Evolutionary conservation across 2,797 vertebrate genomes (phyloP).

Genomic region (Lithobates pipiens): DNA sequence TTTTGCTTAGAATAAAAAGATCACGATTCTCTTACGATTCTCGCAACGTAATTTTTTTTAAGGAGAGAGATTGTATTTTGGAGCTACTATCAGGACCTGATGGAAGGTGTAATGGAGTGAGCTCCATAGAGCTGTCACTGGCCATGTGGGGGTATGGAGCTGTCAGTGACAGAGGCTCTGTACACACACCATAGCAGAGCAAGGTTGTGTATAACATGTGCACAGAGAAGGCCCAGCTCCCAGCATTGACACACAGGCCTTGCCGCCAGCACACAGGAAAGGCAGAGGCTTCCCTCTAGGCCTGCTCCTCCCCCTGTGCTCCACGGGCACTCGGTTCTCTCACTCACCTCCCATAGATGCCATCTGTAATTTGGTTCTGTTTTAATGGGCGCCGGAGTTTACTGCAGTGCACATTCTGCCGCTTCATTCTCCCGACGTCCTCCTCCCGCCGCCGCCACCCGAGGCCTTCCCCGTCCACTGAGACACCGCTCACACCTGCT

Average conservation of each 20-base stretch:
- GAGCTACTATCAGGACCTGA: too few relatives aligned
- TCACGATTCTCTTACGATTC: too few relatives aligned
- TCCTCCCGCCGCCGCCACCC: constrained; percentile 60
- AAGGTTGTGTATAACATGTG: too few relatives aligned
- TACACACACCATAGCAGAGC: too few relatives aligned
- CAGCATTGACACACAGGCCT: neutral
- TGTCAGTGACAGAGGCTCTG: too few relatives aligned
- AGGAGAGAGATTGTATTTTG: too few relatives aligned
- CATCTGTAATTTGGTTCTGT: constrained; percentile 97
- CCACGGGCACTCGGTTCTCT: neutral
- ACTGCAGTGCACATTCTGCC: constrained; percentile 98
- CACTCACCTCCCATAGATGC: constrained; percentile 91
- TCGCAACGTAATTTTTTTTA: too few relatives aligned
- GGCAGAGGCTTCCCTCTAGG: constrained; percentile 14
- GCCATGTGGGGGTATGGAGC: too few relatives aligned
- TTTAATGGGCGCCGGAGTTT: constrained; percentile 97
- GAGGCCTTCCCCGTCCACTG: constrained; percentile 58
- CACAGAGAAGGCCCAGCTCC: too few relatives aligned
- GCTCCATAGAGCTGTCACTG: too few relatives aligned
- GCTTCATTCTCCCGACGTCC: constrained; percentile 93
- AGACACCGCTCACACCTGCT: neutral
- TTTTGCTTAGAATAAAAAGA: too few relatives aligned
- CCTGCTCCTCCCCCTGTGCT: neutral
- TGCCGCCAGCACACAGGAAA: neutral
- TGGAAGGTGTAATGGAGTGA: too few relatives aligned